A percentile compares a stretch with the other conserved stretches of the same genome.
Conservation (phyloP, 2,797 vertebrate genomes). For the Spinibarbus caldwelli region DNA sequence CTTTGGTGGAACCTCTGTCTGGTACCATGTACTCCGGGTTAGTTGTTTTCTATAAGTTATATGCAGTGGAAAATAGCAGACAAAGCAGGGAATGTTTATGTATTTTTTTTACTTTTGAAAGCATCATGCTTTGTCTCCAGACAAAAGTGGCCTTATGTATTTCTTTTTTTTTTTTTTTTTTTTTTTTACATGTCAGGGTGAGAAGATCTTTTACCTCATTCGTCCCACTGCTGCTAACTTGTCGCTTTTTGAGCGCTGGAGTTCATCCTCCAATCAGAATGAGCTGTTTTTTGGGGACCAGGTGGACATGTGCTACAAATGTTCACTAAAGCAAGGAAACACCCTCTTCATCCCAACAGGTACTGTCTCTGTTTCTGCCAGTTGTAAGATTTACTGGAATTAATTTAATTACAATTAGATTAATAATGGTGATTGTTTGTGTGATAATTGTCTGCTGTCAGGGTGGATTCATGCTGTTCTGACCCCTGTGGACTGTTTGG, state of each 20-base stretch:
- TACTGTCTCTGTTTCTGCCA: constrained; percentile 52
- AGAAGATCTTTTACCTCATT: constrained; percentile 96
- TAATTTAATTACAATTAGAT: background rate
- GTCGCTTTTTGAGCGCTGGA: constrained; percentile 93
- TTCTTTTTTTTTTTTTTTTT: no score
- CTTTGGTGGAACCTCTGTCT: constrained; percentile 95
- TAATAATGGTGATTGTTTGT: background rate
- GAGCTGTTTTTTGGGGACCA: constrained; percentile 97
- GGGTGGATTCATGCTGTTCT: constrained; percentile 95
- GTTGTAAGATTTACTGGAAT: background rate
- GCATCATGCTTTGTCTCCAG: background rate
- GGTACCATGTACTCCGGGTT: constrained; percentile 93
- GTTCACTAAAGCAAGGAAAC: constrained; percentile 93
- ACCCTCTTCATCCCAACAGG: constrained; percentile 96
- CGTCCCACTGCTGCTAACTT: constrained; percentile 90
- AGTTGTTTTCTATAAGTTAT: constrained; percentile 47
- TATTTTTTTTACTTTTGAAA: background rate
- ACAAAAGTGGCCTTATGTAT: background rate
- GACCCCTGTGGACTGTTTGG: constrained; percentile 92
- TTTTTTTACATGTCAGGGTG: constrained; percentile 78
- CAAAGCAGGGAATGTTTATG: background rate
- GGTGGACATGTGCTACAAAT: constrained; percentile 94
- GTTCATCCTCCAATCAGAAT: constrained; percentile 92
- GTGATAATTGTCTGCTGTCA: constrained; percentile 62
- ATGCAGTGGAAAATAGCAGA: background rate